phyloP scores from a whole-genome alignment of 2,888 invertebrate species.

The Drosophila flavopinicola region DNA sequence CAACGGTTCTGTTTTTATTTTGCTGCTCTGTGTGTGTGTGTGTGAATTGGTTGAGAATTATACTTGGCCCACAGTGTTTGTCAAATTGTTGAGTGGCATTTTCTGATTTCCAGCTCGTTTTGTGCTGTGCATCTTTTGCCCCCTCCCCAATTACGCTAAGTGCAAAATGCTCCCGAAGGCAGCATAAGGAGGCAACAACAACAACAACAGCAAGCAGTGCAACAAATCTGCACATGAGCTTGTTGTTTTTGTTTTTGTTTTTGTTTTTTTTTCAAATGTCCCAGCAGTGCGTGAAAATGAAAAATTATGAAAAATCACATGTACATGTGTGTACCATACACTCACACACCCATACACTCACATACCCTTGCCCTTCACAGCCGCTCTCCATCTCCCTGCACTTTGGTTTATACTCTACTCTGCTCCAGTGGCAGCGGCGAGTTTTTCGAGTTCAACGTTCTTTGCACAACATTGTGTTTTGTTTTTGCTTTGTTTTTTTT shows the following conservation, averaged over 20 bases:
- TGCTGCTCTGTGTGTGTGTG: not conserved
- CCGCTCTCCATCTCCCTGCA: constrained; percentile 15
- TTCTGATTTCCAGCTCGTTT: constrained; percentile 44
- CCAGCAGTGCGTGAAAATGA: constrained; percentile 78
- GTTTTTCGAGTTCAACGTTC: constrained; percentile 71
- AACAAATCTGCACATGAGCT: constrained; percentile 53
- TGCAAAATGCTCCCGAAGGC: constrained; percentile 48
- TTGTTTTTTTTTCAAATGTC: constrained; percentile 68
- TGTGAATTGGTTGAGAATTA: constrained; percentile 15
- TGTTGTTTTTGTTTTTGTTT: not conserved
- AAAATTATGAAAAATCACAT: constrained; percentile 71
- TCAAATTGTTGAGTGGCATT: constrained; percentile 39
- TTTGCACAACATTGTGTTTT: constrained; percentile 80
- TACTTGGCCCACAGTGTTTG: constrained; percentile 26
- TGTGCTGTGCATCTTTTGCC: constrained; percentile 27
- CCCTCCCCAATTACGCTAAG: constrained; percentile 74
- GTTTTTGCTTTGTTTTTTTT: no score
- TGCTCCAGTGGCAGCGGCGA: constrained; percentile 37
- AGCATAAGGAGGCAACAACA: constrained; percentile 17
- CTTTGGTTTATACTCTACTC: constrained; percentile 25
- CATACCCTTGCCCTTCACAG: not conserved
- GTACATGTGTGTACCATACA: no score
- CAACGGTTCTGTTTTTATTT: constrained; percentile 22
- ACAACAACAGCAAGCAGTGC: constrained; percentile 17
- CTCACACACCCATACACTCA: not conserved